These are phyloP conservation scores for Dynastes tityus DNA, from an alignment of 2,888 invertebrate genomes.

Conservation along the genomic window DNA sequence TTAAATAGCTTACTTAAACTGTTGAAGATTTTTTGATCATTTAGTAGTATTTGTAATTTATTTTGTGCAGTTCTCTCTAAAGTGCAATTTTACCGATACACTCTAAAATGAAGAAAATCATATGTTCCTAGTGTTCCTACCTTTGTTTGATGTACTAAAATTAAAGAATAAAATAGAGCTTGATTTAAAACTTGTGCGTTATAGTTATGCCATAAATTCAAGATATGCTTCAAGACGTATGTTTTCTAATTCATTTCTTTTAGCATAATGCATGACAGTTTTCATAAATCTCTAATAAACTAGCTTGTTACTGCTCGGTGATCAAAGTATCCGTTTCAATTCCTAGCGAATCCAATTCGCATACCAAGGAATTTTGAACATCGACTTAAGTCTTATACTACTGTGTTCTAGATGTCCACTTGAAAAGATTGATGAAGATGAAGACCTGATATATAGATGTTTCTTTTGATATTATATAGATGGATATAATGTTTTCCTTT, in stretches of 20 bases:
- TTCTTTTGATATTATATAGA: slow-evolving; percentile 48
- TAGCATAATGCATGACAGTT: slow-evolving; percentile 33
- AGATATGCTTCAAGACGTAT: not conserved
- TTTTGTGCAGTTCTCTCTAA: not conserved
- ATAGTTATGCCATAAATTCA: slow-evolving; percentile 32
- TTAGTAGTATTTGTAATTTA: too few species aligned
- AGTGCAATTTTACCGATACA: not conserved
- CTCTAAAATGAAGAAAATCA: not conserved
- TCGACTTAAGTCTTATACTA: slow-evolving; percentile 52
- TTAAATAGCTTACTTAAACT: too few species aligned
- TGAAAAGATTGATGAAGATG: slow-evolving; percentile 59
- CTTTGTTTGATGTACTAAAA: not conserved
- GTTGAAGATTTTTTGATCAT: too few species aligned
- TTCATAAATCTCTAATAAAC: slow-evolving; percentile 11
- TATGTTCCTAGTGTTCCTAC: not conserved
- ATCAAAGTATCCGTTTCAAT: slow-evolving; percentile 26
- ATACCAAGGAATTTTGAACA: slow-evolving; percentile 45
- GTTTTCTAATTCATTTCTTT: slow-evolving; percentile 24
- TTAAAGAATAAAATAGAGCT: not conserved
- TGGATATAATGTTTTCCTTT: slow-evolving; percentile 37
- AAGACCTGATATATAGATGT: slow-evolving; percentile 59
- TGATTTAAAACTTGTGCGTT: not conserved
- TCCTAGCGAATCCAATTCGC: not conserved
- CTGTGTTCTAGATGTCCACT: slow-evolving; percentile 67
- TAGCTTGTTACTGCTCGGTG: slow-evolving; percentile 40